Conservation (phyloP, 2,797 vertebrate species). For the Xyrichtys novacula region DNA sequence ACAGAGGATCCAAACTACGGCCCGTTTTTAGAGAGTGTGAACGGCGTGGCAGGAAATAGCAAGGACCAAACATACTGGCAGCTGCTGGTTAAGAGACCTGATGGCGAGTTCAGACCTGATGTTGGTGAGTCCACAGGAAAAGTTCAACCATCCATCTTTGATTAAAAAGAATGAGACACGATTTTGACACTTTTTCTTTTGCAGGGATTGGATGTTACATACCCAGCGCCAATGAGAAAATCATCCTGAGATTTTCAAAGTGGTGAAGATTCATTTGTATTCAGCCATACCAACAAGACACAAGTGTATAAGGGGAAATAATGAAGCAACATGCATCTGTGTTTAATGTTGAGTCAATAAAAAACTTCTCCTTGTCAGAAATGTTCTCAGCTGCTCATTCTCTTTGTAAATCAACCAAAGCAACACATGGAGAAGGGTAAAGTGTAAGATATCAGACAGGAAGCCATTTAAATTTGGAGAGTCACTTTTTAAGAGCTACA, state of each 20-base stretch:
- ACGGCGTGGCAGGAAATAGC: conserved; percentile 59
- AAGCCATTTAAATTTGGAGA: too few species aligned
- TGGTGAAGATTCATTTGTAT: conserved; percentile 46
- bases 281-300: neutral
- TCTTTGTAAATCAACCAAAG: neutral
- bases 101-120: conserved; percentile 36
- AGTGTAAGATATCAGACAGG: too few species aligned
- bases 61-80: conserved; percentile 69
- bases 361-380: neutral
- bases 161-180: neutral
- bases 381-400: neutral
- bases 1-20: conserved; percentile 65
- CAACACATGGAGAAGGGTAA: too few species aligned
- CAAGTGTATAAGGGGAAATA: neutral
- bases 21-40: conserved; percentile 71
- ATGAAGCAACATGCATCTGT: neutral
- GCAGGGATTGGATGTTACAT: conserved; percentile 79
- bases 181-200: neutral
- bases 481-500: too few species aligned
- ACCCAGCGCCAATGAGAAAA: conserved; percentile 53
- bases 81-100: conserved; percentile 48
- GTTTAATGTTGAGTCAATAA: conserved; percentile 9
- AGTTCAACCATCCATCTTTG: neutral
- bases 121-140: conserved; percentile 65
- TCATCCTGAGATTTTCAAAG: conserved; percentile 67